A percentile compares a stretch with the other conserved stretches of the same genome.
Evolutionary conservation across 2,888 invertebrate genomes (phyloP).

Genomic region (Syritta pipiens): DNA sequence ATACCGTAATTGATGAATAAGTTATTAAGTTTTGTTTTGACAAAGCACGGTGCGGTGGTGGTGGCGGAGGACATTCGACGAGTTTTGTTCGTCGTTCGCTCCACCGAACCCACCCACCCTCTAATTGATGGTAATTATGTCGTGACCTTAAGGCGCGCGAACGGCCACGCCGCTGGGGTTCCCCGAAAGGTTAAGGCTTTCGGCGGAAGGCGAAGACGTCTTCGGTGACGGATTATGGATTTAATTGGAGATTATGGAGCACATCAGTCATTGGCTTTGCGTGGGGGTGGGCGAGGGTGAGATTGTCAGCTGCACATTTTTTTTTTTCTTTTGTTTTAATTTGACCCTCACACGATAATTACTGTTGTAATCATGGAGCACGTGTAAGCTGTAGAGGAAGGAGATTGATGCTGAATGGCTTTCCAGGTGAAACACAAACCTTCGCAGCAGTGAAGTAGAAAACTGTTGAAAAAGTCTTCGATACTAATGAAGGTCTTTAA

Average conservation of each 20-base stretch:
- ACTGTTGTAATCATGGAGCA: too few relatives aligned
- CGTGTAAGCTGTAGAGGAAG: too few relatives aligned
- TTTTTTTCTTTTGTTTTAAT: too few relatives aligned
- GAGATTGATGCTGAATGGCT: too few relatives aligned
- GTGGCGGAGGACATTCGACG: conserved; percentile 24
- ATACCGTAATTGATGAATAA: conserved; percentile 42
- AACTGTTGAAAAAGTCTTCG: too few relatives aligned
- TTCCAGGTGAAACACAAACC: too few relatives aligned
- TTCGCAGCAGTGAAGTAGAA: too few relatives aligned
- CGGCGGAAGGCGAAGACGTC: background rate
- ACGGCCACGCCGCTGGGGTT: background rate
- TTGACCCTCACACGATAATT: too few relatives aligned
- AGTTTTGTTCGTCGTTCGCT: conserved; percentile 30
- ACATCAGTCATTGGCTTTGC: background rate
- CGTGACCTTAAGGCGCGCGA: conserved; percentile 16
- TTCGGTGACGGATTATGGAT: conserved; percentile 13
- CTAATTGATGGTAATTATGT: conserved; percentile 54
- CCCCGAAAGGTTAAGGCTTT: background rate
- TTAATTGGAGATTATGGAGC: conserved; percentile 19
- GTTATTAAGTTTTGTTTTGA: conserved; percentile 38
- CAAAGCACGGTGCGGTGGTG: conserved; percentile 5
- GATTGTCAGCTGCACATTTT: conserved; percentile 2
- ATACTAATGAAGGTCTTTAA: too few relatives aligned
- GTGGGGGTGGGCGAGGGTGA: background rate
- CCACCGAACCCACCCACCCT: too few relatives aligned